phyloP scores from a whole-genome alignment of 2,113 vertebrate species.

The Cryptotis parvus region DNA sequence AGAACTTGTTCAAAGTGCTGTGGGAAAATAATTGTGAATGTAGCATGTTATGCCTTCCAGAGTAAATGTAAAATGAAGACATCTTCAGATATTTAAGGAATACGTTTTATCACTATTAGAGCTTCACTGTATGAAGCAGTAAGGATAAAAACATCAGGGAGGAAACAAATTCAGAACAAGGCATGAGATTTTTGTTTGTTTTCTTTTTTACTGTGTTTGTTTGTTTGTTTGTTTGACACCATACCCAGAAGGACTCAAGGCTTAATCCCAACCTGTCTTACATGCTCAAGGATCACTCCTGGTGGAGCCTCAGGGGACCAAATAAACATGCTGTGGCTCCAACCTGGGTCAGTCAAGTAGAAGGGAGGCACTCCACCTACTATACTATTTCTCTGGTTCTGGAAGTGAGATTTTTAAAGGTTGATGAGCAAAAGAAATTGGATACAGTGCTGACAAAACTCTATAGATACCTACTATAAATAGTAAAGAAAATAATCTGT shows the following conservation, averaged over 20 bases:
- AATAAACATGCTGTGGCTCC: too few species aligned
- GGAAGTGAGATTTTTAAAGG: neutral
- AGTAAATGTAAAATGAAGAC: slow-evolving; percentile 52
- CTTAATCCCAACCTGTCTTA: neutral
- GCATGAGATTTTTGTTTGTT: too few species aligned
- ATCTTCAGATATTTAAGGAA: slow-evolving; percentile 29
- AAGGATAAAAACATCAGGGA: slow-evolving; percentile 13
- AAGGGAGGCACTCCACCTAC: too few species aligned
- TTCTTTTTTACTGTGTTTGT: too few species aligned
- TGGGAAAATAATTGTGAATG: slow-evolving; percentile 38
- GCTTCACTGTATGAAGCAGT: neutral
- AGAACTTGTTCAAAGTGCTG: slow-evolving; percentile 21
- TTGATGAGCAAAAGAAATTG: slow-evolving; percentile 3
- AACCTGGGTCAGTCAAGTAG: too few species aligned
- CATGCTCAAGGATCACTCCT: too few species aligned
- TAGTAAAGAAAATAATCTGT: slow-evolving; percentile 19
- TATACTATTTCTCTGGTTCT: neutral
- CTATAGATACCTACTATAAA: neutral
- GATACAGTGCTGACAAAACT: slow-evolving; percentile 10
- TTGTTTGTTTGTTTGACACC: too few species aligned
- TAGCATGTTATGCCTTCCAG: slow-evolving; percentile 1
- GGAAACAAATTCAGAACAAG: slow-evolving; percentile 15
- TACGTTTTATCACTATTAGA: slow-evolving; percentile 18
- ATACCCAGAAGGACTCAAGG: neutral
- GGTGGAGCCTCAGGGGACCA: too few species aligned